Conservation (phyloP, 1,140 invertebrate genomes). For the Meloidogyne floridensis region DNA sequence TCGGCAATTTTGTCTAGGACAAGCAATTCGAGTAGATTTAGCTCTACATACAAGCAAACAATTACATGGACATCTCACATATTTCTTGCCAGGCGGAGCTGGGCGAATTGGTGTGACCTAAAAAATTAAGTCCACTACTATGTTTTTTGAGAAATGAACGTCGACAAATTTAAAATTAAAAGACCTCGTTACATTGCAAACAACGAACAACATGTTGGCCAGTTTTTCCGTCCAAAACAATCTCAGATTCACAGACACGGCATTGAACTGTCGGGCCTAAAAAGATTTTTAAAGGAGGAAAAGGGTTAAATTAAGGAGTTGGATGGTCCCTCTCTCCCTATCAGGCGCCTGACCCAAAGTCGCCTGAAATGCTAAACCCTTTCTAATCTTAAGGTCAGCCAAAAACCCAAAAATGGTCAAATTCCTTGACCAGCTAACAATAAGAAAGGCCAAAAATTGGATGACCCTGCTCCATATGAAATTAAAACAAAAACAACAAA, state of each 20-base stretch:
- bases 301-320: not conserved
- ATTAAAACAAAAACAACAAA: not conserved
- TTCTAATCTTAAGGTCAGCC: too few relatives aligned
- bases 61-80: constrained; percentile 96
- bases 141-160: too few relatives aligned
- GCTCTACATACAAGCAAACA: constrained; percentile 96
- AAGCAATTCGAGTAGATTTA: constrained; percentile 90
- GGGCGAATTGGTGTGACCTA: constrained; percentile 90
- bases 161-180: too few relatives aligned
- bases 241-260: constrained; percentile 91
- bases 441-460: too few relatives aligned
- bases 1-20: constrained; percentile 86
- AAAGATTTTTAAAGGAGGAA: constrained; percentile 1
- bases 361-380: too few relatives aligned
- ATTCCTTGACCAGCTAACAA: too few relatives aligned
- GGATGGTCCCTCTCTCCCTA: too few relatives aligned
- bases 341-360: too few relatives aligned
- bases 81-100: constrained; percentile 97
- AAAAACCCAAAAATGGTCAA: too few relatives aligned
- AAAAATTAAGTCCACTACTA: too few relatives aligned
- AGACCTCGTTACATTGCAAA: constrained; percentile 66
- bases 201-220: constrained; percentile 77
- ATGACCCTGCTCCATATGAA: too few relatives aligned
- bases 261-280: constrained; percentile 82
- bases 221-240: constrained; percentile 87